Base-by-base conservation (phyloP, 2,113 vertebrate species). In the Rhodinocichla rosea region DNA sequence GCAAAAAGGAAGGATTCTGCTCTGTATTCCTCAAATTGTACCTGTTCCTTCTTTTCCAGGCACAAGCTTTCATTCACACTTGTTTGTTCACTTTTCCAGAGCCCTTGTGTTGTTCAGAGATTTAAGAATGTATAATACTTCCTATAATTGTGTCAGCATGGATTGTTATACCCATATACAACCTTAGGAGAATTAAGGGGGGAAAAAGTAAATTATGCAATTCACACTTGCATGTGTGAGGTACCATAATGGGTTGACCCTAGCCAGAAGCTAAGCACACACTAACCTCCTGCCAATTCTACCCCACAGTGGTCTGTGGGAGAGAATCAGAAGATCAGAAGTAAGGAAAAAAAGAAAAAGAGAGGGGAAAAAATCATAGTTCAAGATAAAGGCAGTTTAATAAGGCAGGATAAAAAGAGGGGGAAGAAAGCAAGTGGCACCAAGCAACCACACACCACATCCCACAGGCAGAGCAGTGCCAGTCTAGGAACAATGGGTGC, bases 331-430 rank as follows among this genome's bases (percentile, higher is more conserved):
- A 57, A 65, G 15, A 55, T 14, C 18, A 63, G 42, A 81, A 64
- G 5, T 19, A 15, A 2, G 0, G 1, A 2, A 8, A 37, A 18
- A 18, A 32, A n/a, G n/a, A 23, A 10, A 24, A 2, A 55, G 3
- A n/a, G 6, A 15, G 22, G 30, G 8, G 2, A 3, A 17, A 15
- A 26, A 40, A 15, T 22, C 11, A 4, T 70, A 39, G 13, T 69
- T 89, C 13, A 45, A 78, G 42, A 47, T 56, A 27, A 62, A 60
- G 13, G 24, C 14, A 50, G 17, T 64, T 89, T 28, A 80, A 52
- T 23, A 53, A 50, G 5, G 2, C 62, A 85, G 26, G 9, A 53
- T 44, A 74, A 77, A 77, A 76, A 39, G 13, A 8, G 2, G 2
- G 4, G 7, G 21, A 1, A 2, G 23, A 47, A 11, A 62, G 0